Base-by-base conservation (phyloP, 2,888 invertebrate genomes). In the Drosophila nr. perissopoda region DNA sequence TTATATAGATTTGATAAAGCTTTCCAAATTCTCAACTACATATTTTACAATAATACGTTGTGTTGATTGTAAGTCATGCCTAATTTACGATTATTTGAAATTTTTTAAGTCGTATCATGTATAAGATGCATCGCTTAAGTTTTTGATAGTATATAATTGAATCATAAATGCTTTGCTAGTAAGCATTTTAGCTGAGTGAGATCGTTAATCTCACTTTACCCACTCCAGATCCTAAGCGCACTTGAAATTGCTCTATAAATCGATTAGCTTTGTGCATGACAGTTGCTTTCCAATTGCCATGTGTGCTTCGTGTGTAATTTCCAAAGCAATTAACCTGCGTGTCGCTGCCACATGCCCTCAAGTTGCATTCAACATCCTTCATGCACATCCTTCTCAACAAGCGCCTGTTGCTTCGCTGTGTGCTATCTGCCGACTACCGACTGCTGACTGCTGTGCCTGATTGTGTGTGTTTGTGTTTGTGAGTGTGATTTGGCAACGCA, bases 291-390 rank as follows among this genome's bases (percentile, higher is more conserved):
- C 62, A 64, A 59, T 71, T 73, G 72, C 70, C 80, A 73, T 53
- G 34, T 67, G 57, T 67, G 57, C 48, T 67, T 63, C 70, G 72
- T 77, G 73, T 82, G 88, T 81, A 85, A 87, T 89, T 86, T 87
- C 77, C 79, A 87, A 87, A 85, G 88, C 90, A 87, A 87, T 87
- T 87, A 89, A 79, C 79, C 81, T 74, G 68, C 76, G 71, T 68
- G 71, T 73, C 62, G 69, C 65, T 57, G 67, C 56, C 61, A 62
- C 64, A 61, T 42, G 54, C 60, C 75, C 66, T 65, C 75, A 72
- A 73, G 72, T 59, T 66, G 71, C 66, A 67, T 68, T 73, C 80
- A 67, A 64, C 86, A 88, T 80, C 81, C 83, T 80, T 71, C 71
- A 45, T 60, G 57, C 71, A 69, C 52, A 61, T 57, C 36, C 69